Evolutionary conservation across 1,140 invertebrate genomes (phyloP).

Genomic region (Leptopilina clavipes): DNA sequence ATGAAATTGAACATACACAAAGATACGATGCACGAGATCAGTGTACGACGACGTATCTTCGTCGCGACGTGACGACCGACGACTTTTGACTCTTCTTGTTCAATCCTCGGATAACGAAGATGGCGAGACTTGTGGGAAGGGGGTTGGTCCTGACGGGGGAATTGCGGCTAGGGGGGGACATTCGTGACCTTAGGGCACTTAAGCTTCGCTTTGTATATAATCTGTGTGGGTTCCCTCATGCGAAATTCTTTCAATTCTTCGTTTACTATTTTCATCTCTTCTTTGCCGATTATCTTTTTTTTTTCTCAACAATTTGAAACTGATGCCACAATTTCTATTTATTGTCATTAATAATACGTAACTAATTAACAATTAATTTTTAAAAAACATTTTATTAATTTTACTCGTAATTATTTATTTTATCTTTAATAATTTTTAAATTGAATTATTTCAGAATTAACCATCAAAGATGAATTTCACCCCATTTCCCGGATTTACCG

Average conservation of each 20-base stretch:
- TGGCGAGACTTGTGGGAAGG: background rate
- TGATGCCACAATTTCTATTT: background rate
- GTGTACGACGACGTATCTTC: constrained; percentile 22
- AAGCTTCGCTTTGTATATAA: constrained; percentile 9
- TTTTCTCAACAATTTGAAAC: background rate
- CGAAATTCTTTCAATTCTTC: constrained; percentile 2
- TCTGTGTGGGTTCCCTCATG: constrained; percentile 12
- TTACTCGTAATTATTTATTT: too few relatives aligned
- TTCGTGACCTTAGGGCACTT: constrained; percentile 10
- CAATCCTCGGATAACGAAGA: constrained; percentile 7
- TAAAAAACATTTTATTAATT: too few relatives aligned
- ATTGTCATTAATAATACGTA: too few relatives aligned
- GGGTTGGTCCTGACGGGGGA: constrained; percentile 15
- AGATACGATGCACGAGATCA: constrained; percentile 13
- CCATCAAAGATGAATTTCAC: constrained; percentile 81
- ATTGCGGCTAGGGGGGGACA: background rate
- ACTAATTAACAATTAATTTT: too few relatives aligned
- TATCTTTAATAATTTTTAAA: too few relatives aligned
- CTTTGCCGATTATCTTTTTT: background rate
- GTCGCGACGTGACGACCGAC: constrained; percentile 19
- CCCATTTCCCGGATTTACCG: constrained; percentile 79
- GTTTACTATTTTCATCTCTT: background rate
- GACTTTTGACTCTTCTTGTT: constrained; percentile 30
- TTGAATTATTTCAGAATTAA: constrained; percentile 49
- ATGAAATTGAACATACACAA: constrained; percentile 13